Evolutionary conservation across 2,113 vertebrate genomes (phyloP).

Genomic region (Nerophis ophidion): DNA sequence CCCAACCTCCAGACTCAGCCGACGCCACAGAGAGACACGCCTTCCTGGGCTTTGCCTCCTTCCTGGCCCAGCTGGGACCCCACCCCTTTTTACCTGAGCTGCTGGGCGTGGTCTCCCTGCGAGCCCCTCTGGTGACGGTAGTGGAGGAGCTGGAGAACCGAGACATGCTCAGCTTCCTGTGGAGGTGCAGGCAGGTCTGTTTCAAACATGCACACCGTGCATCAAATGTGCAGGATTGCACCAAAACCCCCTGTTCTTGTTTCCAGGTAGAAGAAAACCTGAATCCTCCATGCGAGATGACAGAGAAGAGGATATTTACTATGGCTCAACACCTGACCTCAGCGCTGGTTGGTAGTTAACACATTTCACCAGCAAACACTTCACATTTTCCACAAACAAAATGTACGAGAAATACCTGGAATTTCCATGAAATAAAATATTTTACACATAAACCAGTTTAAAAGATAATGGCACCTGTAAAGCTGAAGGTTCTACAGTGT

Average conservation of each 20-base stretch:
- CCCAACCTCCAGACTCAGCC: slow-evolving; percentile 57
- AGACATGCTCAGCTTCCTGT: slow-evolving; percentile 73
- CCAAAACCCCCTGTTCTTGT: not conserved
- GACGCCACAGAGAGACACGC: slow-evolving; percentile 60
- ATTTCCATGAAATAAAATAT: not conserved
- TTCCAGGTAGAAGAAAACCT: slow-evolving; percentile 47
- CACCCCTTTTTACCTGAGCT: slow-evolving; percentile 74
- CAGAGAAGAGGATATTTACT: slow-evolving; percentile 67
- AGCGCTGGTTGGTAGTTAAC: slow-evolving; percentile 64
- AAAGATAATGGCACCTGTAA: too few relatives aligned
- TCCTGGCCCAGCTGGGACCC: slow-evolving; percentile 71
- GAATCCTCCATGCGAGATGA: slow-evolving; percentile 63
- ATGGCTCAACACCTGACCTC: slow-evolving; percentile 71
- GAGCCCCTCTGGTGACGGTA: slow-evolving; percentile 71
- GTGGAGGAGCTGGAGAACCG: slow-evolving; percentile 73
- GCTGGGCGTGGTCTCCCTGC: slow-evolving; percentile 69
- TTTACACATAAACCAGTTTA: too few relatives aligned
- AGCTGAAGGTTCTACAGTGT: too few relatives aligned
- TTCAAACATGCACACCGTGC: too few relatives aligned
- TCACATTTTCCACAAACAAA: not conserved
- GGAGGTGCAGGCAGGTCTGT: slow-evolving; percentile 69
- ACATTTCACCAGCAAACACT: slow-evolving; percentile 19
- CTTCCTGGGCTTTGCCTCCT: slow-evolving; percentile 73
- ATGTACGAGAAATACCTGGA: not conserved
- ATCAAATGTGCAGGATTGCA: too few relatives aligned